Evolutionary conservation across 1,140 invertebrate species (phyloP).

Genomic region (Idris sp.): DNA sequence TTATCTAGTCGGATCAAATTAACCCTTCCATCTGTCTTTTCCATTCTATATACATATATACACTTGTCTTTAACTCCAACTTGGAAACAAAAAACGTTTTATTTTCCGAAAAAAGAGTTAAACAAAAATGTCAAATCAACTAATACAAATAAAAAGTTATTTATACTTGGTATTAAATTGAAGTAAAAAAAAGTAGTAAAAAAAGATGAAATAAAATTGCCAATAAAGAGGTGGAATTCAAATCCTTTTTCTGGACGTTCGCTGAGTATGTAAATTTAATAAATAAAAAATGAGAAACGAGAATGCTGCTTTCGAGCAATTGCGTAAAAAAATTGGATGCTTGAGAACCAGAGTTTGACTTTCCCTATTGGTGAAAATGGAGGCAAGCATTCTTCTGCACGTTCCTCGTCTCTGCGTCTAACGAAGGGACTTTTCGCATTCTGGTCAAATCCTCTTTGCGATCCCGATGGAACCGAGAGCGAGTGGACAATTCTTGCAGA

Average conservation of each 20-base stretch:
- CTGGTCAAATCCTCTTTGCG: conserved; percentile 66
- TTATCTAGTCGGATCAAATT: background rate
- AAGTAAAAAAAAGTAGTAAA: too few relatives aligned
- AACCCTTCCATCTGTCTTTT: too few relatives aligned
- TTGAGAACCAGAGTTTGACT: conserved; percentile 56
- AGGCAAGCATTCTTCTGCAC: conserved; percentile 56
- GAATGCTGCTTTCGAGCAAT: conserved; percentile 16
- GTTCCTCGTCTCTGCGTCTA: conserved; percentile 52
- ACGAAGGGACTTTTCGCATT: conserved; percentile 64
- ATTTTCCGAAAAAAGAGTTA: too few relatives aligned
- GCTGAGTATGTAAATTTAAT: conserved; percentile 28
- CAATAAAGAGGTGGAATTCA: too few relatives aligned
- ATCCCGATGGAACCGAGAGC: conserved; percentile 46
- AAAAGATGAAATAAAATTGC: too few relatives aligned
- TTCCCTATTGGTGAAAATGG: conserved; percentile 55
- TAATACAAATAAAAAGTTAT: too few relatives aligned
- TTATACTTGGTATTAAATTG: too few relatives aligned
- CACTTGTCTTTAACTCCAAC: too few relatives aligned
- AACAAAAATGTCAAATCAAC: background rate
- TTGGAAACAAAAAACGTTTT: too few relatives aligned
- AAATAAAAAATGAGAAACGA: conserved; percentile 28
- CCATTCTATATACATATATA: too few relatives aligned
- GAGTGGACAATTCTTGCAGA: conserved; percentile 47
- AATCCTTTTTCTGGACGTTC: background rate
- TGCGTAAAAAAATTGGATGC: conserved; percentile 46